Evolutionary conservation across 2,113 vertebrate species (phyloP).

Genomic region (Peromyscus polionotus): DNA sequence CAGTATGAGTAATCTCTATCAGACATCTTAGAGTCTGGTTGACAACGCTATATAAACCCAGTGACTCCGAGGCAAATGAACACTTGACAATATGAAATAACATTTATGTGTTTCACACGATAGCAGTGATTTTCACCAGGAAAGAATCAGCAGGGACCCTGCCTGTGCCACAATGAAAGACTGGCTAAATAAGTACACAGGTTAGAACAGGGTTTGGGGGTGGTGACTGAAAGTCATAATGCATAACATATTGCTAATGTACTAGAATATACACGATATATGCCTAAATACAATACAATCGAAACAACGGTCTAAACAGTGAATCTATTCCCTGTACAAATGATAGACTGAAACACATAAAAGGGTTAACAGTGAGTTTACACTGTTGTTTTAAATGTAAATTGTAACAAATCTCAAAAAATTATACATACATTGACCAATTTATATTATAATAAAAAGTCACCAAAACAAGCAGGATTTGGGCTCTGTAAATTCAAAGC

Average conservation of each 20-base stretch:
- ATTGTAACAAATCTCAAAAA: not conserved
- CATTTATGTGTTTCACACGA: slow-evolving; percentile 23
- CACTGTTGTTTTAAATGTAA: not conserved
- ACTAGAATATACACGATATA: not conserved
- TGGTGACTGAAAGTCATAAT: not conserved
- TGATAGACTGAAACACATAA: not conserved
- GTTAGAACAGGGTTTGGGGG: not conserved
- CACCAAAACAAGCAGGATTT: not conserved
- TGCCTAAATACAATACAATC: not conserved
- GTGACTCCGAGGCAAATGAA: not conserved
- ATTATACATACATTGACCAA: not conserved
- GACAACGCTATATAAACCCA: not conserved
- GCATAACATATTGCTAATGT: not conserved
- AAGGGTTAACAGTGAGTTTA: slow-evolving; percentile 6
- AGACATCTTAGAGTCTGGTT: not conserved
- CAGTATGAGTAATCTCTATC: not conserved
- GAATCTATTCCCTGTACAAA: not conserved
- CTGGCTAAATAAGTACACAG: not conserved
- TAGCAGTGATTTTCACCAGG: not conserved
- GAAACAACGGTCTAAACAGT: not conserved
- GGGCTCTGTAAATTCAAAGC: not conserved
- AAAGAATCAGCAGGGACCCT: not conserved
- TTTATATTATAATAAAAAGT: slow-evolving; percentile 1
- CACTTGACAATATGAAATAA: not conserved
- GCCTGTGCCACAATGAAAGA: not conserved